phyloP scores from a whole-genome alignment of 2,888 invertebrate species.

The Apotomis capreana region DNA sequence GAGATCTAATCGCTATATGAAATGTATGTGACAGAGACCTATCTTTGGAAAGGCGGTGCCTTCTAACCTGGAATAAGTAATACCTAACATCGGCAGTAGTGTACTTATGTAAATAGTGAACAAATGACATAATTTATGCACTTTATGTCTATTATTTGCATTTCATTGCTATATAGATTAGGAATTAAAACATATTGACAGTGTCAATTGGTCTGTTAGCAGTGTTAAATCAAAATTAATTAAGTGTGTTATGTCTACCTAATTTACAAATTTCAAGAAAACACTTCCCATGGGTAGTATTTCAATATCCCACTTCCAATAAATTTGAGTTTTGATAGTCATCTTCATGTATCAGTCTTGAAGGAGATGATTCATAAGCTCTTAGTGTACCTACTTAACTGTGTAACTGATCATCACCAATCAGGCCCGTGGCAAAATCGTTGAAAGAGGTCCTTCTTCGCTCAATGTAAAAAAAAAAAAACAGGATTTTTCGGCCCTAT shows the following conservation, averaged over 20 bases:
- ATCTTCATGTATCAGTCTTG: not conserved
- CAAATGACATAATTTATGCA: not conserved
- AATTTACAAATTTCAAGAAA: constrained; percentile 6
- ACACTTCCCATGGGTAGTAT: constrained; percentile 7
- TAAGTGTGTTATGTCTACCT: constrained; percentile 19
- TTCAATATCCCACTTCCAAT: constrained; percentile 30
- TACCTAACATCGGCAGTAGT: no score
- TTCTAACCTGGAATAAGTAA: no score
- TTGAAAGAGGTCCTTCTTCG: no score
- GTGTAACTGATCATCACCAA: no score
- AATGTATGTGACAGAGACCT: no score
- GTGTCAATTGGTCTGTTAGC: constrained; percentile 24
- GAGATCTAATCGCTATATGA: no score
- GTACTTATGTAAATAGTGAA: no score
- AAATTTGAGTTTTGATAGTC: not conserved
- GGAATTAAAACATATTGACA: constrained; percentile 24
- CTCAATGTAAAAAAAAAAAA: no score
- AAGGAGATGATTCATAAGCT: not conserved
- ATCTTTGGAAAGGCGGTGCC: no score
- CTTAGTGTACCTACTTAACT: no score
- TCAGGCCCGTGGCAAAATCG: no score
- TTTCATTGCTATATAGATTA: constrained; percentile 36
- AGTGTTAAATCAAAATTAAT: constrained; percentile 28
- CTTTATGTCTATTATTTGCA: not conserved
- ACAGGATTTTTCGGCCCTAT: no score